Conservation (phyloP, 2,888 invertebrate genomes). For the Ennomos fuscantarius region DNA sequence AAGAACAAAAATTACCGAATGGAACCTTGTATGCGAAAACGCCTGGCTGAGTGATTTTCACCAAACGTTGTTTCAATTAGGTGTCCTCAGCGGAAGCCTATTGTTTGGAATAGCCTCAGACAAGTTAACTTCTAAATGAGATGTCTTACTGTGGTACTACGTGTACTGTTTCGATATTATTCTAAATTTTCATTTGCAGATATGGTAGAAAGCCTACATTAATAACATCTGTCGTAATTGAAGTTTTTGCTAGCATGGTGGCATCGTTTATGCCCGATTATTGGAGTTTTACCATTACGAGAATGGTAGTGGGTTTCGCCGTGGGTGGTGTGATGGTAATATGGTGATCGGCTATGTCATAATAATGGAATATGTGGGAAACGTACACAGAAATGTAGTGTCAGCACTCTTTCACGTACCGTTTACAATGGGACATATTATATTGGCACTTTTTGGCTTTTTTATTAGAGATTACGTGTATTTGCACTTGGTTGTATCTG, state of each 20-base stretch:
- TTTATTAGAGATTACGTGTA: slow-evolving; percentile 87
- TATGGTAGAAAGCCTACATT: slow-evolving; percentile 90
- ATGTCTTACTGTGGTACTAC: no score
- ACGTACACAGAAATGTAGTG: slow-evolving; percentile 74
- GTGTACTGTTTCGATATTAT: no score
- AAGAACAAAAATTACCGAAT: slow-evolving; percentile 89
- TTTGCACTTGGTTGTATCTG: slow-evolving; percentile 87
- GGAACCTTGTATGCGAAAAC: slow-evolving; percentile 89
- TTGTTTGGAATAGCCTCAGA: slow-evolving; percentile 89
- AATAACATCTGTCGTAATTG: slow-evolving; percentile 88
- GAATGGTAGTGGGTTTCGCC: slow-evolving; percentile 89
- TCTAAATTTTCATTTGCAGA: slow-evolving; percentile 70
- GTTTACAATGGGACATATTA: slow-evolving; percentile 87
- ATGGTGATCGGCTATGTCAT: slow-evolving; percentile 86
- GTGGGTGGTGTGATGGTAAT: slow-evolving; percentile 91
- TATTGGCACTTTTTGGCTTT: slow-evolving; percentile 86
- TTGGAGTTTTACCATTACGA: slow-evolving; percentile 86
- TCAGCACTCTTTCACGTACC: slow-evolving; percentile 88
- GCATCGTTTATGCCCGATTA: slow-evolving; percentile 88
- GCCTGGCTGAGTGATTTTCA: slow-evolving; percentile 87
- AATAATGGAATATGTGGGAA: slow-evolving; percentile 87
- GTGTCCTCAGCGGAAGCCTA: slow-evolving; percentile 89
- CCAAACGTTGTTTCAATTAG: slow-evolving; percentile 90
- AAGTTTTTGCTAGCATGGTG: slow-evolving; percentile 87
- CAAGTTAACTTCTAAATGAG: slow-evolving; percentile 73